phyloP scores from a whole-genome alignment of 2,113 vertebrate genomes.

The Setophaga petechia region DNA sequence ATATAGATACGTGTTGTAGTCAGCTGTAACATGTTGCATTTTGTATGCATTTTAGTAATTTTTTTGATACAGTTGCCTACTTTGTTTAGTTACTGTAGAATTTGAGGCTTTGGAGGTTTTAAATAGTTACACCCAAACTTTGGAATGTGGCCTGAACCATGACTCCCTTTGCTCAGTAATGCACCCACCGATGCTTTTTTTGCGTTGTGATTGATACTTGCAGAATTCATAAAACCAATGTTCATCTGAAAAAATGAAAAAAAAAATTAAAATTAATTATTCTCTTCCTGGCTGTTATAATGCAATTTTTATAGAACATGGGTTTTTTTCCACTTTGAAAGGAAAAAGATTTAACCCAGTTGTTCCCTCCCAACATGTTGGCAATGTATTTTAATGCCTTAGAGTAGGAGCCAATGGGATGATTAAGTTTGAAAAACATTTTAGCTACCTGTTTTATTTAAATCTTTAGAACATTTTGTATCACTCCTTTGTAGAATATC shows the following conservation, averaged over 20 bases:
- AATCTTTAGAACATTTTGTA: background rate
- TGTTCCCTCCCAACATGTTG: background rate
- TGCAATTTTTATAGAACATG: background rate
- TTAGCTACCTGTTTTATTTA: background rate
- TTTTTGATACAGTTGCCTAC: background rate
- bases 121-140: background rate
- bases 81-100: background rate
- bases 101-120: background rate
- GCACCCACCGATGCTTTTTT: background rate
- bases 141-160: background rate
- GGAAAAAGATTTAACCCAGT: background rate
- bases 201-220: background rate
- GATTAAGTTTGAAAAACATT: background rate
- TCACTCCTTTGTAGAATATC: background rate
- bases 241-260: background rate
- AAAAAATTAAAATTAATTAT: background rate
- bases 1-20: background rate
- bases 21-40: background rate
- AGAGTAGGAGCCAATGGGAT: background rate
- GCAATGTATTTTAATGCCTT: background rate
- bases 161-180: background rate
- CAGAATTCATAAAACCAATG: background rate
- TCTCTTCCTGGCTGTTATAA: background rate
- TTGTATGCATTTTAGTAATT: background rate
- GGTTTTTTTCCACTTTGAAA: background rate